Base-by-base conservation (phyloP, 2,113 vertebrate genomes). In the Orycteropus afer region DNA sequence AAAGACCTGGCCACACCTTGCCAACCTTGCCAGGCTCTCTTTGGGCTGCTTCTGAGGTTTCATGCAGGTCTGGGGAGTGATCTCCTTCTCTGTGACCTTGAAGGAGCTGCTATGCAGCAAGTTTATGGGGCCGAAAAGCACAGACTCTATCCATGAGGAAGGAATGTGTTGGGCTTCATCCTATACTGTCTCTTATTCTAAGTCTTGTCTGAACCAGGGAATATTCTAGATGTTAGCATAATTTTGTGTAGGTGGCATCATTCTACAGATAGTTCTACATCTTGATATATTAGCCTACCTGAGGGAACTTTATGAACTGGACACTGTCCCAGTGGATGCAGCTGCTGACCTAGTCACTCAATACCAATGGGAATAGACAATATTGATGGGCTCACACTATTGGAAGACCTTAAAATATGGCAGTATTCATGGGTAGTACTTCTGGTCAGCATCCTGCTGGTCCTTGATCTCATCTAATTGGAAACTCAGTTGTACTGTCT, bases 1-100 rank as follows among this genome's bases (percentile, higher is more conserved):
- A 77, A 96, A 91, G 95, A 89, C 63, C 89, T 77, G 74, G 71
- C 9, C 86, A 84, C 94, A 95, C 89, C 95, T 89, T 25, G 11
- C 49, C 93, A 79, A 73, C 83, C 93, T 95, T 91, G 49, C 57
- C 29, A 67, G 63, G 7, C 89, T 93, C 22, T 80, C 79, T 76
- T 42, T 63, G 90, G 93, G 53, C 63, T 61, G 89, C 34, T 4
- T 4, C 81, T n/a, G 49, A 55, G 63, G n/a, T 65, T n/a, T 80
- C 74, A 74, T 23, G 45, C 25, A 29, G 32, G 15, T 61, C 42
- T 37, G 53, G 42, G 74, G 49, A 15, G n/a, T 59, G 25, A 13
- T 53, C 4, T 87, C 34, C 42, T 77, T 32, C 74, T 63, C 20
- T 2, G 10, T 96, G 86, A 94, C 95, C 93, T 93, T 96, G 93